Base-by-base conservation (phyloP, 2,888 invertebrate species). In the Atherix ibis region DNA sequence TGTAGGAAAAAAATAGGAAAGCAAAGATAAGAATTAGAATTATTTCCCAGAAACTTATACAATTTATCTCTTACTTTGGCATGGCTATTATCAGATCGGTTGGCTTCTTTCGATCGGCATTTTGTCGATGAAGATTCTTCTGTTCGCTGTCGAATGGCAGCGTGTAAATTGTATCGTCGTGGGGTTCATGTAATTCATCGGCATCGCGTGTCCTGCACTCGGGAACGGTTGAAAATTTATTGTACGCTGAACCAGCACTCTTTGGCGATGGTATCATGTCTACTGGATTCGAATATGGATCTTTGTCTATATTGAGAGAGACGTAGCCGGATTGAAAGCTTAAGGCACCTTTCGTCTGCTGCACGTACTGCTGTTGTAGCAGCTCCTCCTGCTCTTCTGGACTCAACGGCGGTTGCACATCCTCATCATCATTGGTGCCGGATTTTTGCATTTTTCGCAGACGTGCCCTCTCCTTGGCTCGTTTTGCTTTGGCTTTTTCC, bases 381-480 rank as follows among this genome's bases (percentile, higher is more conserved):
- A 54, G 31, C 2, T 57, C 62, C 2, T 61, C 62, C 25, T 62
- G n/a, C n/a, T n/a, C n/a, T n/a, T n/a, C n/a, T n/a, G n/a, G n/a
- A n/a, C n/a, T n/a, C n/a, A n/a, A n/a, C n/a, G n/a, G n/a, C n/a
- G n/a, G 55, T 3, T 53, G 43, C 27, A 51, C 48, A 29, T 47
- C 46, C 30, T 52, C 50, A 35, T 50, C 51, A 33, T 51, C 57
- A n/a, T n/a, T n/a, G n/a, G n/a, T n/a, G n/a, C n/a, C n/a, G n/a
- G n/a, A n/a, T n/a, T n/a, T n/a, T 47, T 63, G 64, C 48, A 63
- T 66, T 48, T 73, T 70, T 48, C 72, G 73, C 45, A 71, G 67
- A 37, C 73, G 67, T 10, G 78, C 78, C 45, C 72, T 66, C 50
- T 81, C 80, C 46, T 74, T 68, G 5, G 78, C 77, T 41, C 77